Conservation (phyloP, 2,113 vertebrate genomes). For the Sinosuthora webbiana region DNA sequence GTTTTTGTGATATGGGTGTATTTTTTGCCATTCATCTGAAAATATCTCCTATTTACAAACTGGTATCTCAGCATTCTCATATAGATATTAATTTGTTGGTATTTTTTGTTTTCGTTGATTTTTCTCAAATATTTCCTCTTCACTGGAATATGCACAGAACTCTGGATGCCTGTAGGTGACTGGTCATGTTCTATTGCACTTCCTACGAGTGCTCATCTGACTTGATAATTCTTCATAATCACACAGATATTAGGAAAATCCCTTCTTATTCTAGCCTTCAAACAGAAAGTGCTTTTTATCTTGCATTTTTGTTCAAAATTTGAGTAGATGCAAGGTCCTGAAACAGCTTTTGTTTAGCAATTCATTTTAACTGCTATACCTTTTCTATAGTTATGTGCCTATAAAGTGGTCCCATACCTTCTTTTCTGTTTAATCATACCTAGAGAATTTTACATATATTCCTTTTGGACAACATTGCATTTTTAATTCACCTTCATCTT, state of each 20-base stretch:
- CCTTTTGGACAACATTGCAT: not conserved
- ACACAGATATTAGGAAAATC: not conserved
- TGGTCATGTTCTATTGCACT: accelerated
- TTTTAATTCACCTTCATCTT: not conserved
- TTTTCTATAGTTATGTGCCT: not conserved
- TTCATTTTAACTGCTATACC: not conserved
- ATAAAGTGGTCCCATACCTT: not conserved
- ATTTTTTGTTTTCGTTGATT: not conserved
- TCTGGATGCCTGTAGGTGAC: not conserved
- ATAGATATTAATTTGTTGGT: not conserved
- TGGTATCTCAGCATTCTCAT: not conserved
- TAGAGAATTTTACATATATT: not conserved
- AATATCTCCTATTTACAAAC: not conserved
- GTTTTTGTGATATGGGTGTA: not conserved
- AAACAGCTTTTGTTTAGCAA: not conserved
- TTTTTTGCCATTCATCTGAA: not conserved
- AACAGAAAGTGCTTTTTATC: not conserved
- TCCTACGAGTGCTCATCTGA: not conserved
- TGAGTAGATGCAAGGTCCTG: not conserved
- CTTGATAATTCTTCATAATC: not conserved
- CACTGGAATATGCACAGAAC: not conserved
- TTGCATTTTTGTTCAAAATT: not conserved
- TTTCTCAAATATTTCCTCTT: not conserved
- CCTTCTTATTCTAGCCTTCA: not conserved
- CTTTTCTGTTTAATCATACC: not conserved